Base-by-base conservation (phyloP, 2,113 vertebrate genomes). In the Alosa alosa region DNA sequence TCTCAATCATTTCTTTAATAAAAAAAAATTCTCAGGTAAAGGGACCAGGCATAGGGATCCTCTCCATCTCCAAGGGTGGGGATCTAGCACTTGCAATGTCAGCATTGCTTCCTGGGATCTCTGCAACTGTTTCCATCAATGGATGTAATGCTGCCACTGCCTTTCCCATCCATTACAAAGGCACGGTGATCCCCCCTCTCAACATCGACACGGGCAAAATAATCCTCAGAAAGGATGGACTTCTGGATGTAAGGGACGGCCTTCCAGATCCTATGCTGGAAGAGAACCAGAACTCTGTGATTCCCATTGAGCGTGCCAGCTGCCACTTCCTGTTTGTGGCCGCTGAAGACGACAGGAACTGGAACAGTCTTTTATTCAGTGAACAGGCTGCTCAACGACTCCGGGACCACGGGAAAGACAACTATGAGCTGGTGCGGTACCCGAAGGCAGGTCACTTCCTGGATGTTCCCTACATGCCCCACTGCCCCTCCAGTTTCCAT, bases 371-470 rank as follows among this genome's bases (percentile, higher is more conserved):
- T 18, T 86, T 96, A 6, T 97, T 90, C 85, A 96, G 96, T 8
- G 78, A 91, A 17, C 92, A 91, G 84, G 96, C 95, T 0, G 94
- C 94, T 17, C 93, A 93, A 8, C 91, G 86, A 6, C 92, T 98
- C 87, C 92, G 92, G 89, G 91, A 90, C 57, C 93, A 95, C 0
- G 95, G 96, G 55, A 98, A 96, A 90, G 88, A 94, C 18, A 95
- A 93, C 13, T 96, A 94, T 64, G 84, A 95, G 89, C 83, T 98
- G 88, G 22, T 97, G 11, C 91, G 83, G 36, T 99, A 99, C 83
- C 95, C 96, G 0, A 95, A 94, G 87, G 93, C 97, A 11, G 97
- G 98, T 1, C 97, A 99, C 92, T 97, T 97, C 86, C 93, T 98
- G 4, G 97, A 99, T n/a, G 93, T 96, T 10, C 97, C 97, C 39